Percentiles rank a stretch among this genome's conserved stretches.
Conservation (phyloP, 2,113 vertebrate species). For the Tapirus terrestris region DNA sequence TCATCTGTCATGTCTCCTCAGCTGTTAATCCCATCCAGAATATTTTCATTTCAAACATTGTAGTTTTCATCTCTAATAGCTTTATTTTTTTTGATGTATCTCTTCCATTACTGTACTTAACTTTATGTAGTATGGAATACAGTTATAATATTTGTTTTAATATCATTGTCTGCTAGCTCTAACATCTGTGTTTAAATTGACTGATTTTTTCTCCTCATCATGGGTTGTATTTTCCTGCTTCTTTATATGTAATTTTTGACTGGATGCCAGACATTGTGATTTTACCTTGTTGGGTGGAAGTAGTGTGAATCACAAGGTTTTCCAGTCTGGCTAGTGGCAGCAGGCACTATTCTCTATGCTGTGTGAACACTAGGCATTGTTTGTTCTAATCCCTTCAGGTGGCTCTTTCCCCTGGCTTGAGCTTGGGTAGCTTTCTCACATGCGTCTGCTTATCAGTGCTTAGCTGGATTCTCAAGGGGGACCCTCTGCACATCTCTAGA, state of each 20-base stretch:
- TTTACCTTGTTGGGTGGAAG: not conserved
- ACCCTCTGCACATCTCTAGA: not conserved
- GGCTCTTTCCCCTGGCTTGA: not conserved
- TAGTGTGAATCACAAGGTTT: not conserved
- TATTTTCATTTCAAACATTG: not conserved
- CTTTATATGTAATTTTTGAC: conserved; percentile 9
- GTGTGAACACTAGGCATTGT: not conserved
- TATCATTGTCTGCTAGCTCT: not conserved
- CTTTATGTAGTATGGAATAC: not conserved
- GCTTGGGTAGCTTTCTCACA: not conserved
- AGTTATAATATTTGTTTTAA: conserved; percentile 6
- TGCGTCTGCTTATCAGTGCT: not conserved
- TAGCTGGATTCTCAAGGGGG: not conserved
- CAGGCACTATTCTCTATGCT: not conserved
- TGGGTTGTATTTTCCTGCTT: not conserved
- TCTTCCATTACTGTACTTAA: not conserved
- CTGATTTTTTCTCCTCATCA: not conserved
- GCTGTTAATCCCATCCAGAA: not conserved
- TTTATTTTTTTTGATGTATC: not conserved
- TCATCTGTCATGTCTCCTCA: not conserved
- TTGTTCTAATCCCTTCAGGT: not conserved
- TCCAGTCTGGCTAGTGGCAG: not conserved
- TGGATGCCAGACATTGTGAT: not conserved
- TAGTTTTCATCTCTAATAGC: not conserved
- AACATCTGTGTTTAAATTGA: not conserved